These are phyloP conservation scores for Drosophila obscura DNA, from an alignment of 1,140 invertebrate species.

Conservation along the genomic window DNA sequence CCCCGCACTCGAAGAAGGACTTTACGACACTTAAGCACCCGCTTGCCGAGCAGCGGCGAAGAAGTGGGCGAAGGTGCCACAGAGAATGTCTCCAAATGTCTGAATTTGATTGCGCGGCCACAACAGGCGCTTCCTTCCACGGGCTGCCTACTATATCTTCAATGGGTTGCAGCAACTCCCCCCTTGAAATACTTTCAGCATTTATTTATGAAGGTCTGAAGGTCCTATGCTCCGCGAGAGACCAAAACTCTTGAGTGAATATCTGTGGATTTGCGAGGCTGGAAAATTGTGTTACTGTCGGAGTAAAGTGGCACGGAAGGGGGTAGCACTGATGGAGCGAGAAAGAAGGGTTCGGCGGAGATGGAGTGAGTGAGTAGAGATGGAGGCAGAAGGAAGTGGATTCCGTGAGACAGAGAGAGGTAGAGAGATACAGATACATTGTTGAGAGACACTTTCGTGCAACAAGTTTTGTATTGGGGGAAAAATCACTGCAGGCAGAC, in stretches of 20 bases:
- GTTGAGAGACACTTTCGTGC: too few species aligned
- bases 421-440: too few species aligned
- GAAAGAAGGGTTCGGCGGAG: too few species aligned
- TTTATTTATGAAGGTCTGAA: constrained; percentile 71
- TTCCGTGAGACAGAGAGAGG: too few species aligned
- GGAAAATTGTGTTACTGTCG: constrained; percentile 9
- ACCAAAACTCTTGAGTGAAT: background rate
- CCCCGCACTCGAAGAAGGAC: constrained; percentile 50
- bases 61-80: background rate
- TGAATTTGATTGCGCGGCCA: constrained; percentile 79
- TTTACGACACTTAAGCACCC: constrained; percentile 79
- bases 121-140: constrained; percentile 42
- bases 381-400: too few species aligned
- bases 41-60: constrained; percentile 7
- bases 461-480: too few species aligned
- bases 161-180: constrained; percentile 30
- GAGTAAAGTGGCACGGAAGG: background rate
- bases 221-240: constrained; percentile 5
- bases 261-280: background rate
- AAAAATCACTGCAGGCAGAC: too few species aligned
- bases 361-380: too few species aligned
- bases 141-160: background rate
- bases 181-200: constrained; percentile 36
- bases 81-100: constrained; percentile 59
- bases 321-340: too few species aligned